These are phyloP conservation scores for Borostomias antarcticus DNA, from an alignment of 2,797 vertebrate species.

Conservation along the genomic window DNA sequence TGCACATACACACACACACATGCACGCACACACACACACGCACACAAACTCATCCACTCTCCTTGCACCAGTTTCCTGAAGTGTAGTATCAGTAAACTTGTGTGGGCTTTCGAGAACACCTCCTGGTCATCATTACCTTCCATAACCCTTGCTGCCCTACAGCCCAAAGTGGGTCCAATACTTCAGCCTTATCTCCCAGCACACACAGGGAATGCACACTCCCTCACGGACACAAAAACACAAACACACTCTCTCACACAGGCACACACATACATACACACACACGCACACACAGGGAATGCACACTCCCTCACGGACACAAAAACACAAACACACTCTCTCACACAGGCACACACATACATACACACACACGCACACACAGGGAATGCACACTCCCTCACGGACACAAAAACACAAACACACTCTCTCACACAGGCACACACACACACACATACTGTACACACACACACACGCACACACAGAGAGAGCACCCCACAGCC, in stretches of 20 bases:
- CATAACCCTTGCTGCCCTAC: slow-evolving; percentile 54
- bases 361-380: not conserved
- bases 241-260: slow-evolving; percentile 9
- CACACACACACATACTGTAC: not conserved
- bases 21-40: slow-evolving; percentile 3
- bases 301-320: not conserved
- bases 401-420: not conserved
- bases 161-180: too few relatives aligned
- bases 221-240: too few relatives aligned
- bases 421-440: slow-evolving; percentile 9
- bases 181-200: slow-evolving; percentile 35
- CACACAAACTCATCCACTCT: slow-evolving; percentile 26
- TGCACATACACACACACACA: slow-evolving; percentile 33
- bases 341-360: slow-evolving; percentile 2
- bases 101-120: slow-evolving; percentile 64
- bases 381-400: not conserved
- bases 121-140: slow-evolving; percentile 51
- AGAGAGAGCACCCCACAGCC: not conserved
- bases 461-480: not conserved
- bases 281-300: not conserved
- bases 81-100: slow-evolving; percentile 4
- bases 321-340: slow-evolving; percentile 3
- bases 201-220: too few relatives aligned
- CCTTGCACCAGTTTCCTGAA: slow-evolving; percentile 29
- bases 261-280: not conserved